These are phyloP conservation scores for Baryphthengus martii DNA, from an alignment of 2,113 vertebrate genomes.

Conservation along the genomic window DNA sequence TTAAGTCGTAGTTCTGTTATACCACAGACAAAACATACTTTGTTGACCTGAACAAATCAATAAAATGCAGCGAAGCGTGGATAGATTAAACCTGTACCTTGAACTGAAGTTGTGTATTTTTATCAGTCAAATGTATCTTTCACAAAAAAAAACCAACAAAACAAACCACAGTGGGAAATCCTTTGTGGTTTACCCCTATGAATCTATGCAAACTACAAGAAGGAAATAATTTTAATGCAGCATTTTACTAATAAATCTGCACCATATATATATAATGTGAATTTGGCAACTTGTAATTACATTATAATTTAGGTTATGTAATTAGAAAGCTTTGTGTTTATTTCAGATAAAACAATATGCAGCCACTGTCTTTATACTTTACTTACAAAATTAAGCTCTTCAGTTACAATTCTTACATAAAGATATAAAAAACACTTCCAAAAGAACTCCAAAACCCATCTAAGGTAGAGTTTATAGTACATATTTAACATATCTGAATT, in stretches of 20 bases:
- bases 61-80: neutral
- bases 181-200: neutral
- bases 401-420: neutral
- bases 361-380: neutral
- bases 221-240: neutral
- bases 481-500: neutral
- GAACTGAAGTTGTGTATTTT: neutral
- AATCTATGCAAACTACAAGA: neutral
- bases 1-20: neutral
- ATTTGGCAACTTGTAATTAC: conserved; percentile 21
- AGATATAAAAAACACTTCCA: neutral
- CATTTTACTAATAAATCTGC: neutral
- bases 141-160: neutral
- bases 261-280: conserved; percentile 13
- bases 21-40: neutral
- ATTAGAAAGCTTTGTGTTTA: neutral
- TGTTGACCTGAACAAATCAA: neutral
- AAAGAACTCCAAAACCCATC: neutral
- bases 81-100: neutral
- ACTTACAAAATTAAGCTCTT: neutral
- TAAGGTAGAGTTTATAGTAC: neutral
- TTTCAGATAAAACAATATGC: neutral
- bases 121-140: neutral
- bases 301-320: neutral
- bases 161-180: neutral